phyloP scores from a whole-genome alignment of 2,888 invertebrate species.

The Lepidocyrtinus sp. region DNA sequence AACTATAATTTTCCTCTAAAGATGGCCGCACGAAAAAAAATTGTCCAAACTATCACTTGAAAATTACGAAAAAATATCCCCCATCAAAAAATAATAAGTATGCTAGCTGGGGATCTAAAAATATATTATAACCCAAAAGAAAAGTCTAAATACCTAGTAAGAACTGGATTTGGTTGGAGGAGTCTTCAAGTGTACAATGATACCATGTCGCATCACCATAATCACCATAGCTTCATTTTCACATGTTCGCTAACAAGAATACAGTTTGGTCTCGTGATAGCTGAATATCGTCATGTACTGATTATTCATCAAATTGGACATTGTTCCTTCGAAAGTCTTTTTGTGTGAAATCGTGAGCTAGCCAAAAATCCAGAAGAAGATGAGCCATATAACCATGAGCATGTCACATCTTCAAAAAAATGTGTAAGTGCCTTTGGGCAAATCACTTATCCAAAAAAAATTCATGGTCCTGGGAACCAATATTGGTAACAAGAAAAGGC shows the following conservation, averaged over 20 bases:
- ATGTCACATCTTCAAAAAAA: not conserved
- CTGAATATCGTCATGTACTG: not conserved
- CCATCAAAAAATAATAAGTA: not conserved
- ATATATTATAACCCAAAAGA: too few species aligned
- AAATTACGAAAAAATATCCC: not conserved
- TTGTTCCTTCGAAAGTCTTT: not conserved
- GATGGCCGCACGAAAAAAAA: not conserved
- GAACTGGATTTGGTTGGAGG: not conserved
- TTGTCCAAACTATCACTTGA: not conserved
- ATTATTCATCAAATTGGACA: not conserved
- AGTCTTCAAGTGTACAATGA: not conserved
- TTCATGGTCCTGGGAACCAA: not conserved
- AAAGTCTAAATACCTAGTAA: not conserved
- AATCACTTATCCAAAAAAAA: not conserved
- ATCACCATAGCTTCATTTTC: not conserved
- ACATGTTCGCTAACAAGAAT: not conserved
- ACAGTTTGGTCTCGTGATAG: not conserved
- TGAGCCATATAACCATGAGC: not conserved
- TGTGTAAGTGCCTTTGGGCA: too few species aligned
- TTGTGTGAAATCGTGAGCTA: slow-evolving; percentile 30
- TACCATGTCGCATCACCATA: not conserved
- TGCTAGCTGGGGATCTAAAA: too few species aligned
- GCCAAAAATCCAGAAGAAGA: slow-evolving; percentile 27
- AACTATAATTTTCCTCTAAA: not conserved
- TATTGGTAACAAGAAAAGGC: too few species aligned